These are phyloP conservation scores for Montipora foliosa DNA, from an alignment of 64 coral and sea anemone species.

Conservation along the genomic window DNA sequence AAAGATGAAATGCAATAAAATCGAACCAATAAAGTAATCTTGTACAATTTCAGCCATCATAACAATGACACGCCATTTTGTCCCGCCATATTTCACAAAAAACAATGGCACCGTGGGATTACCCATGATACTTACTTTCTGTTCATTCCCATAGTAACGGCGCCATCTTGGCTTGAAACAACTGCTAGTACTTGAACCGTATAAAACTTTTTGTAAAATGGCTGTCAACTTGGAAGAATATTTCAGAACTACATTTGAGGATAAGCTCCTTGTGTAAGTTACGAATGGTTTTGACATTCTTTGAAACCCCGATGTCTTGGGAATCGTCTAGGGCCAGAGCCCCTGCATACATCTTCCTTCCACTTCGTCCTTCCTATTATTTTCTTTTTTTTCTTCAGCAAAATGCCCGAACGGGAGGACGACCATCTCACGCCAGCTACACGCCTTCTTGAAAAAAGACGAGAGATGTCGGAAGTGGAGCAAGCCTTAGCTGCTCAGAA, in stretches of 20 bases:
- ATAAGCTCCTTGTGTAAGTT: conserved; percentile 99
- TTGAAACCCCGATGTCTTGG: neutral
- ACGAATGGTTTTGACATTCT: neutral
- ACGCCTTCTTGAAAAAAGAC: conserved; percentile 94
- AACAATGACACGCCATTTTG: conserved; percentile 36
- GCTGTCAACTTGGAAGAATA: conserved; percentile 97
- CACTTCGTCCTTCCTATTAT: neutral
- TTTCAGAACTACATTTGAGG: conserved; percentile 99
- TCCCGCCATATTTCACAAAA: neutral
- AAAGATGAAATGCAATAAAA: neutral
- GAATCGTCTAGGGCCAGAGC: too few relatives aligned
- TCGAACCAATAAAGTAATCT: neutral
- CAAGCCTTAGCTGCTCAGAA: conserved; percentile 98
- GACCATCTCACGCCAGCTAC: conserved; percentile 98
- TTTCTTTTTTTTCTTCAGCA: conserved; percentile 45
- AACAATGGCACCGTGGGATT: neutral
- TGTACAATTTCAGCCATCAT: neutral
- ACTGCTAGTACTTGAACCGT: neutral
- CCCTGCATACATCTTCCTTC: too few relatives aligned
- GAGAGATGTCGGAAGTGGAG: conserved; percentile 99
- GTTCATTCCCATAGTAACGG: conserved; percentile 6
- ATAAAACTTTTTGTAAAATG: conserved; percentile 69
- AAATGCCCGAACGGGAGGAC: conserved; percentile 99
- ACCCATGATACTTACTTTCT: too few relatives aligned
- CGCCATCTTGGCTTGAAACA: conserved; percentile 24